Evolutionary conservation across 2,113 vertebrate species (phyloP).

Genomic region (Procavia capensis): DNA sequence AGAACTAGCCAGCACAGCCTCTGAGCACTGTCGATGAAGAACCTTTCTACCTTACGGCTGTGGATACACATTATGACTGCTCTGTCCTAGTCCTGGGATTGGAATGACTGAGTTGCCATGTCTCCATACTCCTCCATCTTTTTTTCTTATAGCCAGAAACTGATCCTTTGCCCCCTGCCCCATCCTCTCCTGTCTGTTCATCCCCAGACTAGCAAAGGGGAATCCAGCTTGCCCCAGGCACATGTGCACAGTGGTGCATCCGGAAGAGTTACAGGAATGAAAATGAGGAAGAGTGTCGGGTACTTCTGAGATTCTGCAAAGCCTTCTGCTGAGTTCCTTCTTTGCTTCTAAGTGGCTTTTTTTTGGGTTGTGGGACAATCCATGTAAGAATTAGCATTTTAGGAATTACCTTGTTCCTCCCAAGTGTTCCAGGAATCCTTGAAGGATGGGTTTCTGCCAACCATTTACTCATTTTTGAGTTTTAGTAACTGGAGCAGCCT

Average conservation of each 20-base stretch:
- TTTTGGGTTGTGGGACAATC: background rate
- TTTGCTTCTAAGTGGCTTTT: background rate
- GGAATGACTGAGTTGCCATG: background rate
- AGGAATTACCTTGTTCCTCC: background rate
- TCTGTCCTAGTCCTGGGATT: background rate
- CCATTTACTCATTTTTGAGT: background rate
- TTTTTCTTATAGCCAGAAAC: no score
- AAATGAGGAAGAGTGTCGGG: background rate
- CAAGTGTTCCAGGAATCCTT: background rate
- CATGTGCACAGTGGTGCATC: rapidly evolving
- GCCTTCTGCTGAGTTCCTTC: background rate
- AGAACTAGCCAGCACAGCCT: background rate
- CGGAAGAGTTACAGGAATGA: background rate
- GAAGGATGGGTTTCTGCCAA: background rate
- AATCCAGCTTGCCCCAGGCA: background rate
- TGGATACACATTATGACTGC: no score
- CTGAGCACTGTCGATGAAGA: background rate
- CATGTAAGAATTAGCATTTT: background rate
- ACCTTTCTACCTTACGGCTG: background rate
- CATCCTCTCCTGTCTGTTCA: background rate
- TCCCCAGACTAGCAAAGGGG: background rate
- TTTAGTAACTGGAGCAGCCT: background rate
- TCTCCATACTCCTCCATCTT: background rate
- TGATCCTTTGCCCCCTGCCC: background rate
- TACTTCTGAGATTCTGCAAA: background rate